phyloP scores from a whole-genome alignment of 2,113 vertebrate species.

The Dicerorhinus sumatrensis region DNA sequence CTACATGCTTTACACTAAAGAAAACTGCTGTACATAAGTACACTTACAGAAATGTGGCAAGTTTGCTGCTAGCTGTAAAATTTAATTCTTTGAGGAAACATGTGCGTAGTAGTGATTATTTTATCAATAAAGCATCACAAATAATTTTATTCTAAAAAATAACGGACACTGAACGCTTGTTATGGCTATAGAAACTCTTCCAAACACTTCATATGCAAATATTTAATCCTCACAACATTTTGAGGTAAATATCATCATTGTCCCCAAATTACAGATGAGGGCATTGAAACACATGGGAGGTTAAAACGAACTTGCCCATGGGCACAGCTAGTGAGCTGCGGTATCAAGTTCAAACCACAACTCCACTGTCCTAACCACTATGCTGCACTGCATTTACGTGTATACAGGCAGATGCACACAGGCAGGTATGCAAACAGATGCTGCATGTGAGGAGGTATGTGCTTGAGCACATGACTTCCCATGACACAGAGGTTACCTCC shows the following conservation, averaged over 20 bases:
- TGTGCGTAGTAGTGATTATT: neutral
- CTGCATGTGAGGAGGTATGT: neutral
- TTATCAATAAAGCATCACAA: slow-evolving; percentile 38
- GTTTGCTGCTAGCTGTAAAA: slow-evolving; percentile 54
- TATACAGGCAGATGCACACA: neutral
- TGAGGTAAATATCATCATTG: neutral
- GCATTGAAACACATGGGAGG: neutral
- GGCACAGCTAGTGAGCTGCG: neutral
- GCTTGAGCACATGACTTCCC: neutral
- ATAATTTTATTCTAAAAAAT: slow-evolving; percentile 41
- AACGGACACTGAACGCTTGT: neutral
- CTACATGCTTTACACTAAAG: slow-evolving; percentile 68
- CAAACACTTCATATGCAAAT: neutral
- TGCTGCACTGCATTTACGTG: neutral
- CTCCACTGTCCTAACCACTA: neutral
- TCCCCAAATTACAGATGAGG: neutral
- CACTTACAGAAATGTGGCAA: slow-evolving; percentile 36
- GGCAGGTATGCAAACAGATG: neutral
- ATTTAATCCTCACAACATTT: neutral
- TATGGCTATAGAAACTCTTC: neutral
- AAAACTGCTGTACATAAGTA: slow-evolving; percentile 55
- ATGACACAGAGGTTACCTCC: slow-evolving; percentile 47
- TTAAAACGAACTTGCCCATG: neutral
- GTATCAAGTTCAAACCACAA: neutral
- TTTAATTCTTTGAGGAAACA: slow-evolving; percentile 64